Base-by-base conservation (phyloP, 2,888 invertebrate species). In the Cheiracanthium punctorium region DNA sequence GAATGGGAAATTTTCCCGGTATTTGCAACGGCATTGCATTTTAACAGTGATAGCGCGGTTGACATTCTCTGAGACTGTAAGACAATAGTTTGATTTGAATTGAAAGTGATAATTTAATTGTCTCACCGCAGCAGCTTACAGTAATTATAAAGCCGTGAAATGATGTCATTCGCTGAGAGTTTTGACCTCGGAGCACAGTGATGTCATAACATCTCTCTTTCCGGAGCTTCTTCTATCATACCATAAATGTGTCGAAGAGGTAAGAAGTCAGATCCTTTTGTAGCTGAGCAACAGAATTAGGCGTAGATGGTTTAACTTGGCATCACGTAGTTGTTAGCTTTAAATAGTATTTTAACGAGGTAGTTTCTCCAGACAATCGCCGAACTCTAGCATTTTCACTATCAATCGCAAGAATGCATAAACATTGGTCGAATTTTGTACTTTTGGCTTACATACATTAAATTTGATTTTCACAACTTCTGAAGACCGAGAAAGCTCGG, bases 101-200 rank as follows among this genome's bases (percentile, higher is more conserved):
- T 58, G 58, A 58, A 58, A 58, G 58, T 58, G 24, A 58, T 58
- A 58, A 58, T 58, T 58, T 58, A 58, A 24, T 24, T 58, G 58
- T 58, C 24, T 58, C 58, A 58, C 2, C 4, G 1, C 58, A 7
- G 20, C 58, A 24, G 20, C 20, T 20, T 24, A 5, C 17, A 5
- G 24, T 58, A 58, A 58, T 58, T 58, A 58, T 58, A 58, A 58
- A 24, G 4, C 20, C 58, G 58, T 58, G 24, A 48, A 48, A 20
- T 24, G 4, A 17, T 24, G 24, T 58, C 58, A 58, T 17, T n/a
- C 24, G 12, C n/a, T 48, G 14, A 58, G 58, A 1, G 58, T 58
- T 58, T 58, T 58, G 24, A 58, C 58, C 24, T 58, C 24, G 14
- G 58, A 24, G 24, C 20, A 24, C 24, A 58, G 12, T 58, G 58